phyloP scores from a whole-genome alignment of 2,888 invertebrate genomes.

The Philereme transversata region DNA sequence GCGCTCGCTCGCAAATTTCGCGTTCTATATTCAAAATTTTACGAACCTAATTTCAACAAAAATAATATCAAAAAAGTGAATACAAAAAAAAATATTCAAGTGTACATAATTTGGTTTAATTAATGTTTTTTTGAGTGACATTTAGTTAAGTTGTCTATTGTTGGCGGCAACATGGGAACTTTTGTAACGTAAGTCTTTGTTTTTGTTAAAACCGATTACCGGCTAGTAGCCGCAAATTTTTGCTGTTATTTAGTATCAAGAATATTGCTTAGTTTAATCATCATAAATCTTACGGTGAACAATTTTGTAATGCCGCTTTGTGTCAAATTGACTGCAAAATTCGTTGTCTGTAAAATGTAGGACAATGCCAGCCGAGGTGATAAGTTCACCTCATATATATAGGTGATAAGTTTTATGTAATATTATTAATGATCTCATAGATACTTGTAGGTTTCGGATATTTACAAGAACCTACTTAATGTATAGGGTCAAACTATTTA shows the following conservation, averaged over 20 bases:
- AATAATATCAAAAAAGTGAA: constrained; percentile 49
- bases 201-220: constrained; percentile 37
- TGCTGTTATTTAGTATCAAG: neutral
- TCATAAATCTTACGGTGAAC: constrained; percentile 23
- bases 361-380: constrained; percentile 63
- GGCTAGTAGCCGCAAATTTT: neutral
- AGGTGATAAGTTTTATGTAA: constrained; percentile 1
- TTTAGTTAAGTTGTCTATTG: constrained; percentile 54
- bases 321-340: constrained; percentile 55
- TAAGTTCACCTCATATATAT: constrained; percentile 16
- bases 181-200: constrained; percentile 64
- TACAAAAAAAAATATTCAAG: constrained; percentile 46
- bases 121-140: constrained; percentile 62
- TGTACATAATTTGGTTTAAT: constrained; percentile 46
- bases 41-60: constrained; percentile 42
- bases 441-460: neutral
- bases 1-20: constrained; percentile 57
- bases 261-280: constrained; percentile 1
- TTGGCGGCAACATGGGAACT: constrained; percentile 69
- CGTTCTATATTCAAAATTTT: constrained; percentile 43
- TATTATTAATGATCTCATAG: constrained; percentile 6
- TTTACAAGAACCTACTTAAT: too few species aligned
- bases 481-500: neutral
- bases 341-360: constrained; percentile 63
- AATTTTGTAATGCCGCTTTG: constrained; percentile 38